Evolutionary conservation across 2,797 vertebrate genomes (phyloP).

Genomic region (Potorous gilbertii): DNA sequence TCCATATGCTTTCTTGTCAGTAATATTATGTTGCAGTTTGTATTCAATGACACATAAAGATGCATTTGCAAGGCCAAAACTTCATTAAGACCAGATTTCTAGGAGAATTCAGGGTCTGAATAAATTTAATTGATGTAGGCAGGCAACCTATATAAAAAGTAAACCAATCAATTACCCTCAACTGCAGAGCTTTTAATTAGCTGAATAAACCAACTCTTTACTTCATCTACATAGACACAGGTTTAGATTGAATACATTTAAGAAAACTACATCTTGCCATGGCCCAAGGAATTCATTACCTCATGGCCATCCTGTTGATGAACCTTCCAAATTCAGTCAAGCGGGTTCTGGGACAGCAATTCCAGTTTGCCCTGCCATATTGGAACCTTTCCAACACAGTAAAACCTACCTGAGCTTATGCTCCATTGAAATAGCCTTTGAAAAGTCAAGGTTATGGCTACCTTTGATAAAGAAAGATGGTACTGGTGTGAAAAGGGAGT

Average conservation of each 20-base stretch:
- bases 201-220: neutral
- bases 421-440: neutral
- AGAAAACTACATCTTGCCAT: neutral
- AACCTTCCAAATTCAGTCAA: neutral
- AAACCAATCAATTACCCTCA: neutral
- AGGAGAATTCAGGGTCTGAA: neutral
- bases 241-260: neutral
- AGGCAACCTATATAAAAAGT: constrained; percentile 6
- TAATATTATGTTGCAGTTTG: neutral
- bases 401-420: neutral
- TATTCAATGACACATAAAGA: constrained; percentile 27
- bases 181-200: neutral
- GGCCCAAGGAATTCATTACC: neutral
- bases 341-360: neutral
- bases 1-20: neutral
- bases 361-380: neutral
- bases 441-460: neutral
- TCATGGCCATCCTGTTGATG: neutral
- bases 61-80: neutral
- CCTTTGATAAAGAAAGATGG: neutral
- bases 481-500: neutral
- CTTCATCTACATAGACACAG: neutral
- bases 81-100: neutral
- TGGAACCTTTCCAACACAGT: neutral
- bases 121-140: neutral